Evolutionary conservation across 2,888 invertebrate species (phyloP).

Genomic region (Empis livida): DNA sequence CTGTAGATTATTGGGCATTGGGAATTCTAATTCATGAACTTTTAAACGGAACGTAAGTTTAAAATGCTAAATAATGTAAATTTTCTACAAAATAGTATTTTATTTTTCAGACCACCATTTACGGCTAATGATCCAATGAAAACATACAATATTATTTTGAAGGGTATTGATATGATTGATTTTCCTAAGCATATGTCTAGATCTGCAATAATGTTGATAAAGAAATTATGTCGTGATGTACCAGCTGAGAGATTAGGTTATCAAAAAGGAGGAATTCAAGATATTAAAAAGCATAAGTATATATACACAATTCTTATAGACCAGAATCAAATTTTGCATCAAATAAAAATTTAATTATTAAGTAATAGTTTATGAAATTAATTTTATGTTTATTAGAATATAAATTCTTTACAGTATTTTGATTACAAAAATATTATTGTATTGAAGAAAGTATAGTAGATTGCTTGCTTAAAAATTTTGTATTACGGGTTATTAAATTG

Average conservation of each 20-base stretch:
- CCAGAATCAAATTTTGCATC: too few species aligned
- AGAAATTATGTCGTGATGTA: conserved; percentile 71
- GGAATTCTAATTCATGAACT: conserved; percentile 82
- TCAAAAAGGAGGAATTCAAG: conserved; percentile 73
- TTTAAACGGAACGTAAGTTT: conserved; percentile 63
- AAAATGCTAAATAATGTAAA: too few species aligned
- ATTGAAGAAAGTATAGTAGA: too few species aligned
- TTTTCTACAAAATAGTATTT: neutral
- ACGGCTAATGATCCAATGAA: conserved; percentile 86
- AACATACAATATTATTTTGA: conserved; percentile 84
- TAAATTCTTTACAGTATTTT: too few species aligned
- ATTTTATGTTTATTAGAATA: too few species aligned
- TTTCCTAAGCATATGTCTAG: conserved; percentile 71
- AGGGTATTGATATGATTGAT: conserved; percentile 78
- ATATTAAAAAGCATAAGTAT: conserved; percentile 74
- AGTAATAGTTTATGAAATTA: too few species aligned
- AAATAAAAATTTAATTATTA: too few species aligned
- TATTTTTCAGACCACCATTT: conserved; percentile 56
- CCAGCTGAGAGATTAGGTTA: conserved; percentile 84
- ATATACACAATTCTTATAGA: neutral
- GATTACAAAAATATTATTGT: too few species aligned
- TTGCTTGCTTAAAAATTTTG: too few species aligned
- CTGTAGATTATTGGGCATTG: conserved; percentile 91
- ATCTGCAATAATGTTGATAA: conserved; percentile 69
- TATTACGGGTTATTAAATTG: too few species aligned